Evolutionary conservation across 2,113 vertebrate species (phyloP).

Genomic region (Pampusana beccarii): DNA sequence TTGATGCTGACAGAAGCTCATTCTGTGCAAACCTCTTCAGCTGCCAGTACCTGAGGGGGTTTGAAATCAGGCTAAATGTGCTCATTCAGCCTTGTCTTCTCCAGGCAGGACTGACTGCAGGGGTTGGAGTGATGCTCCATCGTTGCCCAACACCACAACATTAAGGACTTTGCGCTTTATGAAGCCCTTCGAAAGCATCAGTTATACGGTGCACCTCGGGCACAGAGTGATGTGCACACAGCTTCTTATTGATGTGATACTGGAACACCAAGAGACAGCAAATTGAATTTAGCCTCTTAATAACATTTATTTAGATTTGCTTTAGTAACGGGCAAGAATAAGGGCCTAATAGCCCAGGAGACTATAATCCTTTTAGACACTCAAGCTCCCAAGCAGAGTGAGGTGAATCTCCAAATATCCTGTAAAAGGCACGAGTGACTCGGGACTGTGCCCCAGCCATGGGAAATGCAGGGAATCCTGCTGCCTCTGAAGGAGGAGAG

Average conservation of each 20-base stretch:
- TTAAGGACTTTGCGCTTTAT: background rate
- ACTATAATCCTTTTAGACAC: slow-evolving; percentile 19
- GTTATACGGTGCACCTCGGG: background rate
- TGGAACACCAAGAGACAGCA: background rate
- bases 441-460: background rate
- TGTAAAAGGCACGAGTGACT: background rate
- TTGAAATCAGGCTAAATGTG: background rate
- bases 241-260: background rate
- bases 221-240: background rate
- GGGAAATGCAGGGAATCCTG: background rate
- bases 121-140: background rate
- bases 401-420: background rate
- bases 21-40: background rate
- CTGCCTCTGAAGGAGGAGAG: background rate
- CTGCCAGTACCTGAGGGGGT: background rate
- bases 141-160: accelerated
- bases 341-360: slow-evolving; percentile 7
- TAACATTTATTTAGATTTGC: slow-evolving; percentile 49
- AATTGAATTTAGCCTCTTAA: slow-evolving; percentile 48
- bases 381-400: background rate
- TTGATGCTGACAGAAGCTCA: background rate
- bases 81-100: background rate
- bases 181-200: background rate
- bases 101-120: background rate
- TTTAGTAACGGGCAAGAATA: slow-evolving; percentile 35